Evolutionary conservation across 1,140 invertebrate species (phyloP), one percentile per base, ranked within the genome.

Genomic region (Calycopis cecrops): DNA sequence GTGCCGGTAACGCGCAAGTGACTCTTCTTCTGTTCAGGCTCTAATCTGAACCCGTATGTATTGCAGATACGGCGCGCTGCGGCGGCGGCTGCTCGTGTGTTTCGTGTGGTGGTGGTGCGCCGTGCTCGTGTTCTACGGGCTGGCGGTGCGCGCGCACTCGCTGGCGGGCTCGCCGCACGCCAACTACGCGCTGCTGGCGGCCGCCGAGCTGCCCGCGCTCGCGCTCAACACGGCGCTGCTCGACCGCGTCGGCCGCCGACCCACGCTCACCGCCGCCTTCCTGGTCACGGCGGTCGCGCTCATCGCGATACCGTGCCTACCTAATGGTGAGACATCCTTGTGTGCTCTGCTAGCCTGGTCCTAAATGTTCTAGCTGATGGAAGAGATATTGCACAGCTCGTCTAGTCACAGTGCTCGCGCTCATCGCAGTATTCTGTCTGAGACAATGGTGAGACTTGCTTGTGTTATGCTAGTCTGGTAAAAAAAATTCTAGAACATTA

Each of bases 51-150:
- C n/a, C n/a, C n/a, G n/a, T n/a, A n/a, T n/a, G n/a, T n/a, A n/a
- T 28, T 28, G 7, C 65, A 84, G 80, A 52, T 84, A 84, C 59
- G 52, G 63, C 1, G 78, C 60, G 11, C 61, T 84, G 9, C 73
- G 80, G 0, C 71, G 73, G 0, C 75, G 79, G 1, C 60, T 84
- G 51, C 57, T 59, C 56, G 76, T 80, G 11, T 81, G 80, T 65
- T 79, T 71, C 67, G 73, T 65, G 63, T 85, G 80, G 81, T 85
- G 81, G 79, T 48, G 67, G 52, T 76, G 69, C 1, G 77, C 73
- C 0, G 79, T 84, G 56, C 77, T 84, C 68, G 80, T 84, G 66
- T 82, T 82, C 71, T 84, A 82, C 69, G 80, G 79, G 44, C 69
- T 85, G 60, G 81, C 81, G n/a, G 81, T 79, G 50, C 67, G 64